Evolutionary conservation across 2,113 vertebrate species (phyloP), one percentile per base, ranked within the genome.

Genomic region (Protobothrops mucrosquamatus): DNA sequence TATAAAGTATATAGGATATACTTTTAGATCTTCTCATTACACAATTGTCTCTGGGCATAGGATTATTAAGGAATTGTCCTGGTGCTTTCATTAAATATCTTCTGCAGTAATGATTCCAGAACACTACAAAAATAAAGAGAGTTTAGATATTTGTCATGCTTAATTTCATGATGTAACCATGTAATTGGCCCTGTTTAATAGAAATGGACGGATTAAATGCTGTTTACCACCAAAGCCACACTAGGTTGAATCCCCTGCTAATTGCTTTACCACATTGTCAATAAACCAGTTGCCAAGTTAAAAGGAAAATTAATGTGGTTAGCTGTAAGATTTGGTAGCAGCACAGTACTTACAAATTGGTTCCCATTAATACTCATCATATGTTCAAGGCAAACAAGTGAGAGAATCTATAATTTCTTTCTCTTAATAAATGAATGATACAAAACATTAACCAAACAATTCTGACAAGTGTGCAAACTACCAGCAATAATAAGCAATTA

Each of bases 211-310:
- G 39, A 89, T 57, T 81, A 87, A 91, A 93, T 93, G 52, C 48
- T 59, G 10, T 92, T 96, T 88, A 93, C 93, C 86, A 91, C 88
- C 90, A 51, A 94, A 93, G 46, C 89, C 87, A 9, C 74, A 43
- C 43, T 8, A 26, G 0, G 0, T 39, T 54, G 54, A 92, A 56
- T 87, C 51, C 94, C 64, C 55, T 86, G 10, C 29, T 56, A 85
- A 92, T 93, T 85, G 69, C 91, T 94, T 94, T 48, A 57, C 92
- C 74, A 4, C 51, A 18, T 61, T 51, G n/a, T 87, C 92, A 95
- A 92, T 95, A 91, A 93, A 93, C 88, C 91, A 69, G 90, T 93
- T 88, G 64, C 8, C 18, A 89, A 88, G 14, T 87, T 94, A 93
- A 88, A 57, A 86, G 87, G 59, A 18, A 51, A 48, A 52, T 91